phyloP scores from a whole-genome alignment of 2,888 invertebrate species.

The Philonicus albiceps region DNA sequence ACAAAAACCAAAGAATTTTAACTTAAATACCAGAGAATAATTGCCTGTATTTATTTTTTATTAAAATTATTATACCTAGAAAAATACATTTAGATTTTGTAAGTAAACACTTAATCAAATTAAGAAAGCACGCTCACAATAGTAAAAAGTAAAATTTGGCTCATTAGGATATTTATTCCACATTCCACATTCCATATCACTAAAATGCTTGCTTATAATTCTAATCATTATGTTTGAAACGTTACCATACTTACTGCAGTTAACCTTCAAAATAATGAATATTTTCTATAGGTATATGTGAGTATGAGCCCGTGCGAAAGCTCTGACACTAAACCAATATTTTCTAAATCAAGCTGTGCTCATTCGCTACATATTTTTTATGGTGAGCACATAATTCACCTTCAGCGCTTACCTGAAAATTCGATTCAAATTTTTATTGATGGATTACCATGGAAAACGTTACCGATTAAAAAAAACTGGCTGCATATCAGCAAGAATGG shows the following conservation, averaged over 20 bases:
- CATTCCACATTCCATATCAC: too few species aligned
- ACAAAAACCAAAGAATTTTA: too few species aligned
- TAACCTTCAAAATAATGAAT: background rate
- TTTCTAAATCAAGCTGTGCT: slow-evolving; percentile 67
- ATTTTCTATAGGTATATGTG: slow-evolving; percentile 66
- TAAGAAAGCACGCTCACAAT: too few species aligned
- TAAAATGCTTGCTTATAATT: too few species aligned
- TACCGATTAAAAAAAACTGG: slow-evolving; percentile 71
- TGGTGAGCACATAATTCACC: slow-evolving; percentile 70
- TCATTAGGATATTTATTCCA: too few species aligned
- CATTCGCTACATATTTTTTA: slow-evolving; percentile 74
- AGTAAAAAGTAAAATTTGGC: too few species aligned
- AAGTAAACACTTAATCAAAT: too few species aligned
- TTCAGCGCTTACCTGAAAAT: slow-evolving; percentile 64
- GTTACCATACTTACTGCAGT: too few species aligned
- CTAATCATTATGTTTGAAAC: background rate
- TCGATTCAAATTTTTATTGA: slow-evolving; percentile 58
- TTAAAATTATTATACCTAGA: too few species aligned
- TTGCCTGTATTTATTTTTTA: too few species aligned
- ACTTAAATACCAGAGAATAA: too few species aligned
- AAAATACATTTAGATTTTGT: too few species aligned
- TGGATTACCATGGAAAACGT: slow-evolving; percentile 57
- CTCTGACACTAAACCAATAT: background rate
- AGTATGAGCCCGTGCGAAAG: slow-evolving; percentile 74
- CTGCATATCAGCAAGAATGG: slow-evolving; percentile 67